Conservation (phyloP, 1,140 invertebrate species). For the Solen grandis region DNA sequence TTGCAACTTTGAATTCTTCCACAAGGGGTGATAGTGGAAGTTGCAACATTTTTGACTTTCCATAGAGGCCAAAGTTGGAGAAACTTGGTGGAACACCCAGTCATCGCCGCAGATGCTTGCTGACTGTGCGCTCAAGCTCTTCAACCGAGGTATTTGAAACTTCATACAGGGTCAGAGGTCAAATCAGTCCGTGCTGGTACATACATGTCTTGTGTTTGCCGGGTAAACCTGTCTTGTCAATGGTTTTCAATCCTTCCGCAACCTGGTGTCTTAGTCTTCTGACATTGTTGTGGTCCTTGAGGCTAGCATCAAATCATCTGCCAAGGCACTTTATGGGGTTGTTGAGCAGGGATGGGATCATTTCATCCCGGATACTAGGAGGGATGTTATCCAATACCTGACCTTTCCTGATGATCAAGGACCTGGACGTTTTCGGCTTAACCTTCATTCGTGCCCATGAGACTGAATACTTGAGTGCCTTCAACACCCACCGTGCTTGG, state of each 20-base stretch:
- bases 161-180: slow-evolving; percentile 42
- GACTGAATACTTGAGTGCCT: slow-evolving; percentile 24
- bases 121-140: too few relatives aligned
- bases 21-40: too few relatives aligned
- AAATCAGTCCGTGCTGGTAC: slow-evolving; percentile 51
- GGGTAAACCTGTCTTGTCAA: too few relatives aligned
- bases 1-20: too few relatives aligned
- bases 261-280: background rate
- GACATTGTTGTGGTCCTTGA: slow-evolving; percentile 22
- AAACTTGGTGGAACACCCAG: too few relatives aligned
- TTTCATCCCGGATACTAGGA: slow-evolving; percentile 27
- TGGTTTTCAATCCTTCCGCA: slow-evolving; percentile 27
- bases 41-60: too few relatives aligned
- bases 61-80: too few relatives aligned
- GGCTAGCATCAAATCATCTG: too few relatives aligned
- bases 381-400: background rate
- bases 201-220: slow-evolving; percentile 55
- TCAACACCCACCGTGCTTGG: slow-evolving; percentile 39
- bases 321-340: too few relatives aligned
- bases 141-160: too few relatives aligned
- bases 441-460: slow-evolving; percentile 1
- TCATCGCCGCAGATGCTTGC: too few relatives aligned
- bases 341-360: slow-evolving; percentile 18
- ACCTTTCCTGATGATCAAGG: background rate
- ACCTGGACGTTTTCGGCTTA: background rate